Base-by-base conservation (phyloP, 35 echinoderm and acorn worm species). In the Lytechinus pictus region DNA sequence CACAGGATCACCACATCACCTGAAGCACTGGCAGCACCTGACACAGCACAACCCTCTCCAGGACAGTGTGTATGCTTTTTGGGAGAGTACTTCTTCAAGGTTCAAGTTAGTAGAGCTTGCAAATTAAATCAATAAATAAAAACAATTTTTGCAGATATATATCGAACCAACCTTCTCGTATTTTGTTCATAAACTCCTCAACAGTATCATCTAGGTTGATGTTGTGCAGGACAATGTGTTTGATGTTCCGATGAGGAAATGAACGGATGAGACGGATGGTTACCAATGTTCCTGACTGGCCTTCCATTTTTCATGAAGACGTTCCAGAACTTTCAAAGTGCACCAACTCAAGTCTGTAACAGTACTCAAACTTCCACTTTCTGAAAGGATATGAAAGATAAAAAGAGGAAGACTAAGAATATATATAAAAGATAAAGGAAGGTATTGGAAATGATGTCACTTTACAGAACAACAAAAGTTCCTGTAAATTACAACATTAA, bases 161-260 rank as follows among this genome's bases (percentile, higher is more conserved):
- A 44, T 44, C 13, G 51, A 53, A 95, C 92, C 89, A 71, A 99
- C 98, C 98, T 94, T 66, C 89, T 71, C 95, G 66, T 6, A 99
- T 89, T 52, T 96, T 55, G 52, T 91, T 61, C 54, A 97, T 96
- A 21, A 99, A 99, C 14, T 97, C 94, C 87, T 94, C 94, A 14
- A 96, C 97, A 21, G 95, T 94, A 51, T 97, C 95, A 12, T 92
- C 55, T n/a, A 95, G 55, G 29, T 94, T 58, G 53, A 99, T 94
- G 87, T 99, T 86, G 57, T 98, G 96, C 53, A 96, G 95, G 21
- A 97, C 97, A 44, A 98, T 29, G 53, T 97, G 97, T 86, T 99
- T 96, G 95, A 98, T 98, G 90, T 99, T 99, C 2, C 98, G 94
- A 95, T 98, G 97, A 52, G 97, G 96, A 95, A 99, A 99, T 4